Base-by-base conservation (phyloP, 2,797 vertebrate genomes). In the Pangasius sanitwongsei region DNA sequence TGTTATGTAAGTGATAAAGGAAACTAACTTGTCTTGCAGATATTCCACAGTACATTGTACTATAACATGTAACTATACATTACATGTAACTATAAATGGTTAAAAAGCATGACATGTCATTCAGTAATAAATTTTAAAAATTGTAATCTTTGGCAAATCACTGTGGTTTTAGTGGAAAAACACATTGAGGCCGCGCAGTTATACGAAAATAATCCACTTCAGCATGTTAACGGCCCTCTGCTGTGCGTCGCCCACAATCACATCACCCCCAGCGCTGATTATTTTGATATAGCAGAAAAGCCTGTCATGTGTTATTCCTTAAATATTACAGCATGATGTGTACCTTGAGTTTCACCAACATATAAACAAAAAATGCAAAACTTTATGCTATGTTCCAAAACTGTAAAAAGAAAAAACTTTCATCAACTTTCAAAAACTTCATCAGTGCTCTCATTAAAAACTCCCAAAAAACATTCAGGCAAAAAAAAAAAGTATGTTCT, bases 261-360 rank as follows among this genome's bases (percentile, higher is more conserved):
- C 57, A 83, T 7, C 3, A 28, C 25, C 41, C 41, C 8, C 41
- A 50, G 41, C 37, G 1, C 59, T 44, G 81, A 41, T n/a, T 83
- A 83, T 44, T 63, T 83, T 28, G 20, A 82, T 82, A 59, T 37
- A 81, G 9, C 34, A 48, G 57, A 83, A 83, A 41, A 83, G 61
- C 44, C 63, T 1, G 4, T 20, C n/a, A 48, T 28, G 34, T 83
- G 80, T 61, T 41, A 83, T 63, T 63, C 37, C 81, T 48, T 48
- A 65, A 18, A 65, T 83, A 11, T 20, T 20, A 84, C 15, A 44
- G 37, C 37, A 63, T 5, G 34, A 65, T 16, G 5, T 63, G 11
- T 44, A 41, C 37, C 59, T 83, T 83, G 13, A 48, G 41, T 63
- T 65, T 83, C 6, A 44, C 23, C 15, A n/a, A 16, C 12, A 63